phyloP scores from a whole-genome alignment of 1,140 invertebrate species.

The Tetramorium alpestre region DNA sequence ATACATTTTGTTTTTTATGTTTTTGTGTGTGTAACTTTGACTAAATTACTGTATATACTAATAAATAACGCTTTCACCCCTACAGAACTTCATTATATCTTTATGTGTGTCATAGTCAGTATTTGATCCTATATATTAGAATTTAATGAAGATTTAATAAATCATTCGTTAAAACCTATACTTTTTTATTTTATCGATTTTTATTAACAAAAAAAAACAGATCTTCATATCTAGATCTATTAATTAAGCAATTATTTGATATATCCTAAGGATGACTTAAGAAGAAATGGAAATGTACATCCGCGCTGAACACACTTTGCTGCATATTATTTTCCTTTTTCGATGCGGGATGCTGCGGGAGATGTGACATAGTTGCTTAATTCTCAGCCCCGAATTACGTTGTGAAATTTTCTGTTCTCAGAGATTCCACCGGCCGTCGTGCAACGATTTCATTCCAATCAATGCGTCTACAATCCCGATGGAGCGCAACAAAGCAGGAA shows the following conservation, averaged over 20 bases:
- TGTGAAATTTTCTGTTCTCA: constrained; percentile 66
- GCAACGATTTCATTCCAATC: constrained; percentile 24
- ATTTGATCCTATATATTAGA: background rate
- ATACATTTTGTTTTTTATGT: constrained; percentile 6
- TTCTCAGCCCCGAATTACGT: constrained; percentile 12
- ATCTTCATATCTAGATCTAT: background rate
- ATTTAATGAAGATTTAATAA: background rate
- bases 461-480: constrained; percentile 26
- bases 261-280: background rate
- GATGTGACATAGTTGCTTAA: background rate
- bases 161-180: background rate
- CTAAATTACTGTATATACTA: constrained; percentile 12
- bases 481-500: constrained; percentile 34
- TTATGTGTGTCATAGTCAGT: background rate
- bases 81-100: background rate
- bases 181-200: background rate
- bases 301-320: background rate
- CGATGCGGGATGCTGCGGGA: background rate
- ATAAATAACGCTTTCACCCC: constrained; percentile 28
- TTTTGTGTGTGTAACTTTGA: constrained; percentile 15
- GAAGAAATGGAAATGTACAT: background rate
- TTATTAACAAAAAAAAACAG: background rate
- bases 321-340: background rate
- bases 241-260: background rate
- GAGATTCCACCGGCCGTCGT: background rate